Conservation (phyloP, 2,797 vertebrate genomes). For the Cyprinella venusta region DNA sequence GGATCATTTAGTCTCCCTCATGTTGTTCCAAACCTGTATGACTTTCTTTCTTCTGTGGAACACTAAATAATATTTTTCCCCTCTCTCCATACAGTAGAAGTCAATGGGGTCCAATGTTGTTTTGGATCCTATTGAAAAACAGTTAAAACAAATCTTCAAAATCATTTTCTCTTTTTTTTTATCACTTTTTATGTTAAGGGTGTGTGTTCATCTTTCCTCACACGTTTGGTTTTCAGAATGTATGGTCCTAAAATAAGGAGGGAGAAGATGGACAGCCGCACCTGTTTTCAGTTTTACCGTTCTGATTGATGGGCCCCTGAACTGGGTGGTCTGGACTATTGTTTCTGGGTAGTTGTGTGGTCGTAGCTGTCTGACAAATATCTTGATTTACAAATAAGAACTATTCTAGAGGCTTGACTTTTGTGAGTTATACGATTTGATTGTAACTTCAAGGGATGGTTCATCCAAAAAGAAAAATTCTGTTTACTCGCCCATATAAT, state of each 20-base stretch:
- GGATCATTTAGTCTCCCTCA: background rate
- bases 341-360: constrained; percentile 28
- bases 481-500: background rate
- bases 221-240: background rate
- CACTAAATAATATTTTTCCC: too few species aligned
- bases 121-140: background rate
- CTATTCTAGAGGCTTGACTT: background rate
- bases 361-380: constrained; percentile 1
- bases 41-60: background rate
- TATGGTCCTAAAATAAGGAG: constrained; percentile 18
- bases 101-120: background rate
- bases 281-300: constrained; percentile 32
- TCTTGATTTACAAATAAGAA: background rate
- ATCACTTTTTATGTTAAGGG: background rate
- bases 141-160: background rate
- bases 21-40: background rate
- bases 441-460: background rate
- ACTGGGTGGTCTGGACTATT: constrained; percentile 39
- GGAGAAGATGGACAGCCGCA: constrained; percentile 23
- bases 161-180: background rate
- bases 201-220: background rate
- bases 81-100: background rate
- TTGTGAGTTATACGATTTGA: background rate
- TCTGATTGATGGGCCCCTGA: constrained; percentile 33
- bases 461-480: background rate